These are phyloP conservation scores for Acanthurus lineatus DNA, from an alignment of 2,797 vertebrate species.

Conservation along the genomic window DNA sequence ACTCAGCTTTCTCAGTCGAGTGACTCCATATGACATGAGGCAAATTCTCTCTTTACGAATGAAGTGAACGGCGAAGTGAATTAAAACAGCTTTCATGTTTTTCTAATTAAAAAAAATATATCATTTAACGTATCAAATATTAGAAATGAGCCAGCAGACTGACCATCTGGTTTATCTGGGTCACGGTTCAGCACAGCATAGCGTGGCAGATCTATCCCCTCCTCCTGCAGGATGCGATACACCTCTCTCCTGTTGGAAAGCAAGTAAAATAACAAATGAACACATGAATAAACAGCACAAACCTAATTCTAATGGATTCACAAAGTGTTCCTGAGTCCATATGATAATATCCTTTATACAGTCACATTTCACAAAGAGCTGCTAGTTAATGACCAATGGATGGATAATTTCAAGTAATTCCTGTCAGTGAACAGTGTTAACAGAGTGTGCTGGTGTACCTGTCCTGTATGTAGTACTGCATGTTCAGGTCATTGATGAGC, in stretches of 20 bases:
- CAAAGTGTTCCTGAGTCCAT: too few species aligned
- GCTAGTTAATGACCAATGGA: too few species aligned
- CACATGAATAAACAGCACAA: not conserved
- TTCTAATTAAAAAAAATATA: not conserved
- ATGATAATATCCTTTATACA: too few species aligned
- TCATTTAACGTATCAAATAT: not conserved
- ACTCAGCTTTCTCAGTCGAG: too few species aligned
- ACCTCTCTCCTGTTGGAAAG: slow-evolving; percentile 91
- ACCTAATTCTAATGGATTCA: too few species aligned
- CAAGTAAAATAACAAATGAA: not conserved
- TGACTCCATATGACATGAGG: too few species aligned
- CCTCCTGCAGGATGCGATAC: slow-evolving; percentile 97
- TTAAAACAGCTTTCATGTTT: not conserved
- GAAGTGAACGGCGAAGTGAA: too few species aligned
- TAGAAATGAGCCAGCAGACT: slow-evolving; percentile 34
- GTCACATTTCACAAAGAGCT: too few species aligned
- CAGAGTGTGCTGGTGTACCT: slow-evolving; percentile 82
- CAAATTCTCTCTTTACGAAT: too few species aligned
- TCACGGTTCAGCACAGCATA: slow-evolving; percentile 98
- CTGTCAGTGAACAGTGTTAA: too few species aligned
- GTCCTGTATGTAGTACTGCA: slow-evolving; percentile 99
- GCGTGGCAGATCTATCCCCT: slow-evolving; percentile 97
- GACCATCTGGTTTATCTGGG: slow-evolving; percentile 95
- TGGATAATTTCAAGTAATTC: too few species aligned
- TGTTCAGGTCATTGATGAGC: slow-evolving; percentile 97